Evolutionary conservation across 2,797 vertebrate genomes (phyloP).

Genomic region (Acanthurus tractus): DNA sequence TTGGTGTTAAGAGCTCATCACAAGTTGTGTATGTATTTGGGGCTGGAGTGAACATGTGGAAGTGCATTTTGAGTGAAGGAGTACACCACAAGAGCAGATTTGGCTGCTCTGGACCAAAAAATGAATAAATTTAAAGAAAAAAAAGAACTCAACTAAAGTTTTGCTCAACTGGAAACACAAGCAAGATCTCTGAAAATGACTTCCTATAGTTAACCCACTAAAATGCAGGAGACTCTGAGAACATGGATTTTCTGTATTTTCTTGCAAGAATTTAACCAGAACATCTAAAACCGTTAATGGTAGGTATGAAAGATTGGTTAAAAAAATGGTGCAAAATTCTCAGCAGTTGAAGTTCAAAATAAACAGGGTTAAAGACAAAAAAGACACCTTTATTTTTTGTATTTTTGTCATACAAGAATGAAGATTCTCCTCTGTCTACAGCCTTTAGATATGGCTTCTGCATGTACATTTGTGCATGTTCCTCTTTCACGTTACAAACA

Average conservation of each 20-base stretch:
- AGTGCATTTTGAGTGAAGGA: not conserved
- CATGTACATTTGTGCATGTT: not conserved
- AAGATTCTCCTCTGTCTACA: no score
- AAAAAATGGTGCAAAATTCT: constrained; percentile 7
- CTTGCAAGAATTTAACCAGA: constrained; percentile 11
- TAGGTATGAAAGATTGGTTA: constrained; percentile 26
- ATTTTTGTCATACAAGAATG: no score
- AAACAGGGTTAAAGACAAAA: not conserved
- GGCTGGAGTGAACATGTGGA: no score
- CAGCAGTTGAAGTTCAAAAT: not conserved
- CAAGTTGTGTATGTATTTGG: no score
- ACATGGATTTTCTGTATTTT: constrained; percentile 13
- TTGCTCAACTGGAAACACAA: constrained; percentile 23
- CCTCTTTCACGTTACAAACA: not conserved
- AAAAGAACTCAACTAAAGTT: not conserved
- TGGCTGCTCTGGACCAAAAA: constrained; percentile 9
- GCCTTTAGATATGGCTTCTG: not conserved
- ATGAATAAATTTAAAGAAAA: constrained; percentile 2
- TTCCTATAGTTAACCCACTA: constrained; percentile 12
- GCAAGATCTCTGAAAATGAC: constrained; percentile 4
- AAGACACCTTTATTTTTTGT: no score
- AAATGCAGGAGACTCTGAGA: constrained; percentile 21
- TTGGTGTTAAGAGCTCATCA: not conserved
- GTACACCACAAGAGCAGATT: not conserved
- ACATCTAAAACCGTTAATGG: constrained; percentile 8